phyloP scores from a whole-genome alignment of 2,888 invertebrate genomes.

The Ectemnius continuus region DNA sequence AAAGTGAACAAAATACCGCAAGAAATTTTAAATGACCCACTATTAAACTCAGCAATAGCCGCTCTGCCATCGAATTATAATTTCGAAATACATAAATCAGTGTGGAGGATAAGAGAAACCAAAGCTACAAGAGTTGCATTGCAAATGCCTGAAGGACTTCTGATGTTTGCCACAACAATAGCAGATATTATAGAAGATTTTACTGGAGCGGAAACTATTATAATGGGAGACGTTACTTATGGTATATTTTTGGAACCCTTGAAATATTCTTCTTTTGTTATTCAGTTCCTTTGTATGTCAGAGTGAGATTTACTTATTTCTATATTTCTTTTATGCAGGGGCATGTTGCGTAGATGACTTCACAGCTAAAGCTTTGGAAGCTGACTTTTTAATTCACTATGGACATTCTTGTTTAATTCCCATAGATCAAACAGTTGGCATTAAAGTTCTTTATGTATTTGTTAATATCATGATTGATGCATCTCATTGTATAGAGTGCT shows the following conservation, averaged over 20 bases:
- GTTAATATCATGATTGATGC: constrained; percentile 98
- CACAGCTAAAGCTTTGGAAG: constrained; percentile 93
- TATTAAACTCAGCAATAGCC: constrained; percentile 86
- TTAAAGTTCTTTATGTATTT: constrained; percentile 97
- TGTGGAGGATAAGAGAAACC: constrained; percentile 95
- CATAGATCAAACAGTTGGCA: constrained; percentile 88
- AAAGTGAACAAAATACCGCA: constrained; percentile 90
- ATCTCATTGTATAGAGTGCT: constrained; percentile 93
- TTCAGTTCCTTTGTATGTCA: too few relatives aligned
- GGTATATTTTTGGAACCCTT: constrained; percentile 75
- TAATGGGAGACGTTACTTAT: constrained; percentile 99
- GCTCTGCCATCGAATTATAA: constrained; percentile 95
- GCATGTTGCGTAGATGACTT: constrained; percentile 99
- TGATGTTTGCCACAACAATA: constrained; percentile 95
- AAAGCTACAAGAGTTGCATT: constrained; percentile 93
- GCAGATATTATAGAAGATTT: constrained; percentile 95
- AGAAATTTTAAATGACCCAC: constrained; percentile 86
- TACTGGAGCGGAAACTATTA: constrained; percentile 93
- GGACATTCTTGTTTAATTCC: constrained; percentile 98
- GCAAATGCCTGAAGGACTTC: constrained; percentile 97
- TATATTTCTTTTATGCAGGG: constrained; percentile 75
- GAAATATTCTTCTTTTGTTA: background rate
- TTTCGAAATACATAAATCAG: constrained; percentile 98
- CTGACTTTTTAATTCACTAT: constrained; percentile 96
- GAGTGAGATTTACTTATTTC: background rate